phyloP scores from a whole-genome alignment of 2,113 vertebrate species.

The Petroica traversi region DNA sequence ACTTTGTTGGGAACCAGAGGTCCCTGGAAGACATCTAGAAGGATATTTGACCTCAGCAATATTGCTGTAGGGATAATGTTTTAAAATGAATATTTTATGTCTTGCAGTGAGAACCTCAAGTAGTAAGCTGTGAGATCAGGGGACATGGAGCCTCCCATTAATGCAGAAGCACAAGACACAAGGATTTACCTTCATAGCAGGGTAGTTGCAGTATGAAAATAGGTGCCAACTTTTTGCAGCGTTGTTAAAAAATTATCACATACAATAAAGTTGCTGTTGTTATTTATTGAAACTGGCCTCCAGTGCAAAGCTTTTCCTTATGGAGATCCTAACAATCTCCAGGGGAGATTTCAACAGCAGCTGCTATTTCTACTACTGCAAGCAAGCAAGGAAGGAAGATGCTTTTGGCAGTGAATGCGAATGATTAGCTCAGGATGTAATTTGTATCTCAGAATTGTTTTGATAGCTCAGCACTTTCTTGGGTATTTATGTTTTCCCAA shows the following conservation, averaged over 20 bases:
- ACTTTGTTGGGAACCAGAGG: background rate
- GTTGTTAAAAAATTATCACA: background rate
- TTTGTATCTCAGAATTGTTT: slow-evolving; percentile 65
- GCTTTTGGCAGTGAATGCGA: slow-evolving; percentile 47
- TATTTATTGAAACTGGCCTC: background rate
- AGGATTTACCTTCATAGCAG: background rate
- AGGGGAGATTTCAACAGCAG: slow-evolving; percentile 63
- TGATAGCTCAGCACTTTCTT: slow-evolving; percentile 59
- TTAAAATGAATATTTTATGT: background rate
- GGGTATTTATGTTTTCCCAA: slow-evolving; percentile 51
- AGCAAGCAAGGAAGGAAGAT: slow-evolving; percentile 53
- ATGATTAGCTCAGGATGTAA: slow-evolving; percentile 66
- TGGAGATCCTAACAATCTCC: slow-evolving; percentile 40
- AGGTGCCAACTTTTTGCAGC: background rate
- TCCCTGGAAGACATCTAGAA: background rate
- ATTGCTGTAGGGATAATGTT: background rate
- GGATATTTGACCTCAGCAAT: background rate
- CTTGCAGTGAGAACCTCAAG: background rate
- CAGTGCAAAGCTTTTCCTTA: background rate
- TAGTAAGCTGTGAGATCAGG: background rate
- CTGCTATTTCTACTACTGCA: slow-evolving; percentile 49
- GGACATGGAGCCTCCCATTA: background rate
- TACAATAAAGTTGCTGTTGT: background rate
- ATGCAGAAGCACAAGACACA: background rate
- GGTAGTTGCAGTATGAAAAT: background rate